A percentile compares a stretch with the other conserved stretches of the same genome.
phyloP scores from a whole-genome alignment of 1,140 invertebrate species.

The Choristoneura fumiferana region DNA sequence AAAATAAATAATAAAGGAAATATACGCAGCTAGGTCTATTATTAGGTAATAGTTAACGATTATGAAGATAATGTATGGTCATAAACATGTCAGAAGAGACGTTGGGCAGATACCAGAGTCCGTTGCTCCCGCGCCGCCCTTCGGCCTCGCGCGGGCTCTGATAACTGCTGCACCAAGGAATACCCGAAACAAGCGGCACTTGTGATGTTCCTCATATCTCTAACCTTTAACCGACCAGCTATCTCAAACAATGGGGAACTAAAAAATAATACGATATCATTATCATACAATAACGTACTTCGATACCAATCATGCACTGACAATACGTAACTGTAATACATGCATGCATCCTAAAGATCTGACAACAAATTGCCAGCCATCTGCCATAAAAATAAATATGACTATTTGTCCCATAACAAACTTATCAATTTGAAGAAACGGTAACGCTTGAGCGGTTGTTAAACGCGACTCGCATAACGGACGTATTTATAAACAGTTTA shows the following conservation, averaged over 20 bases:
- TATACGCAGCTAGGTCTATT: slow-evolving; percentile 50
- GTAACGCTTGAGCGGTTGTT: slow-evolving; percentile 45
- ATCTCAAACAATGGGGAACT: slow-evolving; percentile 8
- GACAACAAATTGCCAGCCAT: slow-evolving; percentile 2
- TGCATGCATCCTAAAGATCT: background rate
- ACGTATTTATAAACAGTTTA: slow-evolving; percentile 46
- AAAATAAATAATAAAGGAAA: slow-evolving; percentile 29
- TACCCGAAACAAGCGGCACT: slow-evolving; percentile 9
- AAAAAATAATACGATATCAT: slow-evolving; percentile 4
- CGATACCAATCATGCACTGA: background rate
- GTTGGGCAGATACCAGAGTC: slow-evolving; percentile 52
- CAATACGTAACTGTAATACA: slow-evolving; percentile 4
- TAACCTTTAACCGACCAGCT: slow-evolving; percentile 7
- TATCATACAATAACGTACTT: slow-evolving; percentile 10
- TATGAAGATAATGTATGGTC: slow-evolving; percentile 57
- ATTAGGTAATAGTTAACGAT: slow-evolving; percentile 58
- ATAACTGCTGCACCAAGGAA: background rate
- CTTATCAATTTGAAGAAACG: slow-evolving; percentile 39
- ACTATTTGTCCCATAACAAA: slow-evolving; percentile 8
- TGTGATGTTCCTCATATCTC: background rate
- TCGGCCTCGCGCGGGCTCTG: background rate
- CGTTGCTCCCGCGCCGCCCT: slow-evolving; percentile 45
- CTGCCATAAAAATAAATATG: slow-evolving; percentile 3
- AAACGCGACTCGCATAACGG: slow-evolving; percentile 42
- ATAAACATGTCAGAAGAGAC: slow-evolving; percentile 67